Conservation (phyloP, 2,797 vertebrate genomes). For the Lindbergichthys nudifrons region DNA sequence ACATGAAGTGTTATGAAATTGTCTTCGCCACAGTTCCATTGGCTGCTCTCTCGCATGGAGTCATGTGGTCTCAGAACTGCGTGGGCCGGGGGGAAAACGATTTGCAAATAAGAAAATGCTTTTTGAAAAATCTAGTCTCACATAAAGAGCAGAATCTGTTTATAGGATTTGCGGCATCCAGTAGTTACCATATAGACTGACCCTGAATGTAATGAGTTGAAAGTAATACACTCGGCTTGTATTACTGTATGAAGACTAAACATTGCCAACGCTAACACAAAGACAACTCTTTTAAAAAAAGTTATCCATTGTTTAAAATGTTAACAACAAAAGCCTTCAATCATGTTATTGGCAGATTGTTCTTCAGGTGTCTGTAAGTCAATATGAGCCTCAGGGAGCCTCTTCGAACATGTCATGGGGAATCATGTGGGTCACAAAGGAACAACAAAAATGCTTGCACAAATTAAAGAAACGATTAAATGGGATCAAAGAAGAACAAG, state of each 20-base stretch:
- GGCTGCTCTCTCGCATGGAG: conserved; percentile 68
- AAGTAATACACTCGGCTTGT: background rate
- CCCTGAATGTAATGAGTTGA: conserved; percentile 15
- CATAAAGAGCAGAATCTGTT: conserved; percentile 43
- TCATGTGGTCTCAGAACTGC: conserved; percentile 67
- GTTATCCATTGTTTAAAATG: background rate
- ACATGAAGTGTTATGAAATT: conserved; percentile 76
- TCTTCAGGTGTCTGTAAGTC: conserved; percentile 33
- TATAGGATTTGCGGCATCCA: conserved; percentile 14
- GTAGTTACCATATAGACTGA: conserved; percentile 10
- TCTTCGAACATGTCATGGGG: conserved; percentile 32
- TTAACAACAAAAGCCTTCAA: conserved; percentile 2
- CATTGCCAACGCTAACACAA: background rate
- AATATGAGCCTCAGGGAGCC: conserved; percentile 38
- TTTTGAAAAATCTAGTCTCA: conserved; percentile 46
- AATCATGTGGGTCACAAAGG: conserved; percentile 69
- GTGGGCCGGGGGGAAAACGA: conserved; percentile 57
- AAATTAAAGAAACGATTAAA: conserved; percentile 64
- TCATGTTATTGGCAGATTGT: background rate
- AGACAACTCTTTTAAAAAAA: background rate
- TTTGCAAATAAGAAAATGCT: conserved; percentile 69
- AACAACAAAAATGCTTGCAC: conserved; percentile 59
- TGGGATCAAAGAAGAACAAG: conserved; percentile 56
- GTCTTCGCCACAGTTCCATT: conserved; percentile 69
- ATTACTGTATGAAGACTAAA: conserved; percentile 13